Percentiles rank a stretch among this genome's conserved stretches.
phyloP scores from a whole-genome alignment of 2,113 vertebrate genomes.

The Cryptotis parvus region DNA sequence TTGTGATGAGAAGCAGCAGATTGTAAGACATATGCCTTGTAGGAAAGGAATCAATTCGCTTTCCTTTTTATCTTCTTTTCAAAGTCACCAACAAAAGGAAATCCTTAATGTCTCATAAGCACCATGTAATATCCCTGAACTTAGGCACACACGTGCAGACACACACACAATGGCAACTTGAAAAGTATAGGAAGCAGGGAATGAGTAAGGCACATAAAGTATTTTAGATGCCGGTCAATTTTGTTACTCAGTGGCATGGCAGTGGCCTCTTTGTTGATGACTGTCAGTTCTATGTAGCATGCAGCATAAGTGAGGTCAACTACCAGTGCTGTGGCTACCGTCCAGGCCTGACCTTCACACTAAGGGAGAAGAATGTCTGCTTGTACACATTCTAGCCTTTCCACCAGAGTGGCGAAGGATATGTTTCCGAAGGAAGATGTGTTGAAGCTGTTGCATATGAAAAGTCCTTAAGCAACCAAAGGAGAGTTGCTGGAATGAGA shows the following conservation, averaged over 20 bases:
- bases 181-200: conserved; percentile 13
- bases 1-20: conserved; percentile 56
- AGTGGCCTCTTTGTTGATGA: conserved; percentile 37
- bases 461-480: background rate
- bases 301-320: background rate
- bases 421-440: background rate
- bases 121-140: conserved; percentile 40
- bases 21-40: conserved; percentile 49
- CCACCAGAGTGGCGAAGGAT: background rate
- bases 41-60: conserved; percentile 58
- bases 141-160: background rate
- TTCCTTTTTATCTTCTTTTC: conserved; percentile 70
- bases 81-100: conserved; percentile 63
- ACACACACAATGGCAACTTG: background rate
- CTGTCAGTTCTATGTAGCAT: background rate
- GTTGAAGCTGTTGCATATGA: conserved; percentile 10
- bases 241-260: background rate
- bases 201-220: conserved; percentile 3
- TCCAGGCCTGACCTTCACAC: background rate
- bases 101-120: conserved; percentile 41
- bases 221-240: background rate
- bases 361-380: fast-evolving
- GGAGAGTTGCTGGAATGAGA: background rate
- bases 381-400: background rate
- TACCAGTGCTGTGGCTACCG: background rate